Base-by-base conservation (phyloP, 2,113 vertebrate genomes). In the Istiophorus platypterus region DNA sequence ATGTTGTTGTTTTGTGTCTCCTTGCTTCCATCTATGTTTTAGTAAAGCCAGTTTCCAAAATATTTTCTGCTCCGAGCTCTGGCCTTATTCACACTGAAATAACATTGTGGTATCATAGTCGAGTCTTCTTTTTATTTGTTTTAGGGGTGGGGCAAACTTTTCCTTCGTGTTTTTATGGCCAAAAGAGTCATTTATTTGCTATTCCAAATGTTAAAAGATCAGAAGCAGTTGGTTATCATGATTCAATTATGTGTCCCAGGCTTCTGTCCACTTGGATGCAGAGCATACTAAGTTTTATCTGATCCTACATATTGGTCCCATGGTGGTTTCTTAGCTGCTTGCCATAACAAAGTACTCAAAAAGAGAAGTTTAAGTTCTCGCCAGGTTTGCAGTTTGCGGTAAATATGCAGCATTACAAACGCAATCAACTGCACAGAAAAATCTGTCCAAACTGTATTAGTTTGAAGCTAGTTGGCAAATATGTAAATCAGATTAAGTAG, bases 301-400 rank as follows among this genome's bases (percentile, higher is more conserved):
- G 87, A 90, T 88, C 71, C 37, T 78, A 70, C 41, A 18, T 75
- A 86, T 87, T 85, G 70, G 82, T 80, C 86, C 79, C 81, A 68
- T 71, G 85, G 63, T 62, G 74, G 74, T 65, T 83, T 86, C 83
- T 63, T 37, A 72, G 70, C 62, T 76, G 49, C 75, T 74, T 49
- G 64, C 22, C 1, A 1, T 84, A 85, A 84, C 61, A 80, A 87
- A 89, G 82, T 76, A 81, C 69, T 47, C 34, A 18, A 64, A 66
- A 47, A 45, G 13, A 80, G 64, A 73, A 45, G 62, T 64, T 76
- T 74, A 47, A 63, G 31, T 54, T 37, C 9, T 5, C 42, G 57
- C 26, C 61, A 29, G 42, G 20, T 70, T 74, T 75, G 49, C 42
- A 29, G 65, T 74, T 81, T 39, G 39, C 47, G 66, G 52, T 26